Base-by-base conservation (phyloP, 2,888 invertebrate species). In the Ryuthela nishihirai region DNA sequence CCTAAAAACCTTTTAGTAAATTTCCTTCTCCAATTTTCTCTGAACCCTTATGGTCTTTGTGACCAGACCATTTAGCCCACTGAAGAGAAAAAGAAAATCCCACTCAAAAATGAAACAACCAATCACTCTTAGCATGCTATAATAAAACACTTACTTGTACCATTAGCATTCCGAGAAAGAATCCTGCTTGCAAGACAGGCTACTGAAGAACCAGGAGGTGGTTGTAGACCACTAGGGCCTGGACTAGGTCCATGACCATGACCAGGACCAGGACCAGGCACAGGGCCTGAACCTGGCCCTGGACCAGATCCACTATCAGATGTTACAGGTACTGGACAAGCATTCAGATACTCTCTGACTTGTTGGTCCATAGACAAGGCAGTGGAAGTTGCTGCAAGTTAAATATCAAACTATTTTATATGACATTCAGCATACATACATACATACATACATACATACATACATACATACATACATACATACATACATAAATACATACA, bases 131-230 rank as follows among this genome's bases (percentile, higher is more conserved):
- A 35, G 20, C 55, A 56, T 56, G 55, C 55, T 35, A 45, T 26
- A 24, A 41, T 26, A 49, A 9, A 50, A 56, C 46, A 62, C 62
- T 62, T 62, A 62, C 62, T 62, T 56, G 62, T 62, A 48, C 62
- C 62, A 56, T 62, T 62, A 41, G 53, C 56, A 56, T 62, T 62
- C 25, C 62, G 56, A 36, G 62, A 48, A 5, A 62, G 53, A 38
- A 62, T 53, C 39, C 56, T 26, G 41, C 34, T 52, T 18, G 40
- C 38, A 29, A 55, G 18, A 20, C 12, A 39, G 15, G 32, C 40
- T 12, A 23, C 52, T 21, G 54, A 35, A 15, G 42, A 40, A 12
- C 45, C 26, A 25, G 55, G 39, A 21, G 61, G 32, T 32, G 55
- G 38, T 15, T 26, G 42, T 25, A 40, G 18, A 20, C 21, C 23